A percentile compares a stretch with the other conserved stretches of the same genome.
phyloP scores from a whole-genome alignment of 2,888 invertebrate species.

The Lymantria dispar region DNA sequence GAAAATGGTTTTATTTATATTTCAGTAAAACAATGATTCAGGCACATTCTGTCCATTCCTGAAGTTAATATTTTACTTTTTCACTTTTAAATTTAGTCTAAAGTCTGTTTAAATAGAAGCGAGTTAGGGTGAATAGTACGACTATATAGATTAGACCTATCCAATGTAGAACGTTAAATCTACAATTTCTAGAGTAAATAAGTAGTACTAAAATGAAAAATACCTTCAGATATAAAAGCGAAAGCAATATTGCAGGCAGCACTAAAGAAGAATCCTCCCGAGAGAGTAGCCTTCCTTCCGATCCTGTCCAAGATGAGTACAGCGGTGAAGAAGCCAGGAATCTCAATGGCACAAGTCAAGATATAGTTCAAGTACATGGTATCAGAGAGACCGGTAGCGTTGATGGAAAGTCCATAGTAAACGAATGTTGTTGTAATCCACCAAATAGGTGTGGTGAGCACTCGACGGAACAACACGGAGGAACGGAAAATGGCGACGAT shows the following conservation, averaged over 20 bases:
- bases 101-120: too few relatives aligned
- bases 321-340: slow-evolving; percentile 86
- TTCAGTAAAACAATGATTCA: too few relatives aligned
- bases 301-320: slow-evolving; percentile 84
- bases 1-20: too few relatives aligned
- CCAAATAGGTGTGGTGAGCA: slow-evolving; percentile 87
- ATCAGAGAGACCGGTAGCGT: slow-evolving; percentile 87
- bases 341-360: slow-evolving; percentile 84
- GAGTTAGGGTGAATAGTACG: too few relatives aligned
- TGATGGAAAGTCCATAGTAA: slow-evolving; percentile 90
- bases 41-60: too few relatives aligned
- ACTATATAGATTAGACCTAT: too few relatives aligned
- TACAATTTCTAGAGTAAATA: too few relatives aligned
- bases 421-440: slow-evolving; percentile 91
- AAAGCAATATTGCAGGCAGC: slow-evolving; percentile 71
- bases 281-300: slow-evolving; percentile 84
- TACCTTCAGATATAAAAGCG: slow-evolving; percentile 78
- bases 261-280: slow-evolving; percentile 82
- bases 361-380: slow-evolving; percentile 89
- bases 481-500: slow-evolving; percentile 70
- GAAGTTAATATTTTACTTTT: too few relatives aligned
- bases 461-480: slow-evolving; percentile 74
- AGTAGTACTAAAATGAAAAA: slow-evolving; percentile 6
- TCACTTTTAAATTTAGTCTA: too few relatives aligned
- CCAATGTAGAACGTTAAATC: too few relatives aligned